Percentiles rank a stretch among this genome's conserved stretches.
phyloP scores from a whole-genome alignment of 2,888 invertebrate genomes.

The Clanis bilineata region DNA sequence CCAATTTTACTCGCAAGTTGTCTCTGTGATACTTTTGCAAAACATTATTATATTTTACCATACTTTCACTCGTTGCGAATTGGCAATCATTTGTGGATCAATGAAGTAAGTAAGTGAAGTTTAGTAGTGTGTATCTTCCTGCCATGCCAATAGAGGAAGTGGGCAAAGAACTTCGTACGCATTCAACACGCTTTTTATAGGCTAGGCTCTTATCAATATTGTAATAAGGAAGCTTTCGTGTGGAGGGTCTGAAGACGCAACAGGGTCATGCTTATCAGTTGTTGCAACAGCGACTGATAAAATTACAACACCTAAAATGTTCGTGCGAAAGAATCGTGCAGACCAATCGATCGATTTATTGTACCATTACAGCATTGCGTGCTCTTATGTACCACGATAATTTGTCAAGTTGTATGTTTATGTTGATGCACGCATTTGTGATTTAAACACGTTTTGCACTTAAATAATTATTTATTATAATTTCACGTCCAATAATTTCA shows the following conservation, averaged over 20 bases:
- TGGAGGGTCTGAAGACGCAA: slow-evolving; percentile 5
- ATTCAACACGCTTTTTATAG: slow-evolving; percentile 6
- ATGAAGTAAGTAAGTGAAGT: slow-evolving; percentile 13
- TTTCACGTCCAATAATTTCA: neutral
- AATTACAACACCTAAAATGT: neutral
- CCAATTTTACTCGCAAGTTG: slow-evolving; percentile 7
- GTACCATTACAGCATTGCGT: neutral
- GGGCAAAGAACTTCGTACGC: neutral
- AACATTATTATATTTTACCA: slow-evolving; percentile 31
- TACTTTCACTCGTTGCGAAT: slow-evolving; percentile 60
- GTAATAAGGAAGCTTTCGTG: slow-evolving; percentile 9
- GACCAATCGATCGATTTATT: neutral
- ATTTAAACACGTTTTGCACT: slow-evolving; percentile 3
- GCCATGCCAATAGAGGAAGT: slow-evolving; percentile 37
- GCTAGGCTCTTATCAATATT: neutral
- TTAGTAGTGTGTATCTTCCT: slow-evolving; percentile 36
- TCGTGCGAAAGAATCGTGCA: neutral
- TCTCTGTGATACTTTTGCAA: slow-evolving; percentile 11
- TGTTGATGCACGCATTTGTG: slow-evolving; percentile 3
- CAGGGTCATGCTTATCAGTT: neutral
- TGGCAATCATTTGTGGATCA: slow-evolving; percentile 26
- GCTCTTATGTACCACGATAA: neutral
- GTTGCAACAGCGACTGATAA: neutral
- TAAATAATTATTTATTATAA: neutral
- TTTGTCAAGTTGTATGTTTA: slow-evolving; percentile 8